Evolutionary conservation across 2,888 invertebrate species (phyloP), one percentile per base, ranked within the genome.

Genomic region (Merodon equestris): DNA sequence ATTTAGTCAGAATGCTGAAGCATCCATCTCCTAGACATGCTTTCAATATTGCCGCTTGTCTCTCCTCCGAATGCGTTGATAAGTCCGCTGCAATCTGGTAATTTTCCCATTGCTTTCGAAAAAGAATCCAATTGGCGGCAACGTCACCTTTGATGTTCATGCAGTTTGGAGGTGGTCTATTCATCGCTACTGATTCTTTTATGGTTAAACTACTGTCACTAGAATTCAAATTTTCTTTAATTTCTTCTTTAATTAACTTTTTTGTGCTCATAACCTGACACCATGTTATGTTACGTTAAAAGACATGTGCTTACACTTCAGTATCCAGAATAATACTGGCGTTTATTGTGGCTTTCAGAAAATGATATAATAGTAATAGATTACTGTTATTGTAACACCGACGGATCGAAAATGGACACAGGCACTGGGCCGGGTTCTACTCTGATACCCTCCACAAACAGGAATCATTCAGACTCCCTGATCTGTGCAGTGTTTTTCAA

Each of bases 1-100:
- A 7, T 61, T 61, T 61, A 12, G 27, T 42, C 1, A 50, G 34
- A 44, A 61, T 61, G 27, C 51, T 51, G 3, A 51, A 63, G 12
- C 51, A 51, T 13, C 51, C 61, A 9, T 61, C 50, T 7, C 53
- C 53, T 36, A 53, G 10, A 53, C 61, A 63, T 44, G 61, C 51
- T 5, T 63, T 63, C 19, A 51, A 42, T 5, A 61, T 61, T 7
- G 50, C 61, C 1, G 61, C 34, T 34, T 63, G 51, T 17, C 51
- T 27, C 14, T 63, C 63, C 12, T 53, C 63, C 1, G 45, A 27
- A 9, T 64, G 12, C 0, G 9, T 18, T 63, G 44, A 63, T 19
- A 63, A 44, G 36, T 63, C 51, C 14, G 15, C 53, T n/a, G n/a
- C n/a, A n/a, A n/a, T n/a, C n/a, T n/a, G n/a, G n/a, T n/a, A n/a